Conservation (phyloP, 2,888 invertebrate species). For the Microplitis deprimator region DNA sequence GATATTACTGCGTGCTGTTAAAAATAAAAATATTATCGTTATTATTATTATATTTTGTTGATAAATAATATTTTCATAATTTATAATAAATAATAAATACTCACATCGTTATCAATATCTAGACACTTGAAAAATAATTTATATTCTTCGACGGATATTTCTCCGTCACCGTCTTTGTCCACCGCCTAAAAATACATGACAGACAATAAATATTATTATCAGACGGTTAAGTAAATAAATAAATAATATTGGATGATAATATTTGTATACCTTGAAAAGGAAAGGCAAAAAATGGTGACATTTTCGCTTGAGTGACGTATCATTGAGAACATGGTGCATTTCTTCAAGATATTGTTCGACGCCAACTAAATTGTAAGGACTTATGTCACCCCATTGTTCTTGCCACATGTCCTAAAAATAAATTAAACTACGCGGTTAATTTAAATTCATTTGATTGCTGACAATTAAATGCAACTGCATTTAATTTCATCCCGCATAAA, state of each 20-base stretch:
- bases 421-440: neutral
- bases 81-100: conserved; percentile 43
- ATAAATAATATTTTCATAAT: conserved; percentile 9
- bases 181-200: conserved; percentile 77
- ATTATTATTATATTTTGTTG: neutral
- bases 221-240: conserved; percentile 13
- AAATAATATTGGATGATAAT: conserved; percentile 6
- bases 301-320: conserved; percentile 81
- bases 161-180: conserved; percentile 85
- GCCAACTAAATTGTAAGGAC: conserved; percentile 85
- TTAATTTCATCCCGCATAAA: neutral
- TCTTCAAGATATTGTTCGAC: conserved; percentile 87
- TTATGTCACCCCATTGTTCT: conserved; percentile 86
- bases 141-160: conserved; percentile 85
- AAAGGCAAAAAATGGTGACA: conserved; percentile 86
- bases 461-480: conserved; percentile 26
- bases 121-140: conserved; percentile 87
- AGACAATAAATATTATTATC: conserved; percentile 4
- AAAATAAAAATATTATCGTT: conserved; percentile 26
- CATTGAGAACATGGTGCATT: conserved; percentile 87
- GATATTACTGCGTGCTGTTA: conserved; percentile 79
- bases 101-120: conserved; percentile 80
- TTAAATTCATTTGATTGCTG: neutral
- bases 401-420: conserved; percentile 81
- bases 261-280: conserved; percentile 80